Base-by-base conservation (phyloP, 2,797 vertebrate genomes). In the Pterois miles region DNA sequence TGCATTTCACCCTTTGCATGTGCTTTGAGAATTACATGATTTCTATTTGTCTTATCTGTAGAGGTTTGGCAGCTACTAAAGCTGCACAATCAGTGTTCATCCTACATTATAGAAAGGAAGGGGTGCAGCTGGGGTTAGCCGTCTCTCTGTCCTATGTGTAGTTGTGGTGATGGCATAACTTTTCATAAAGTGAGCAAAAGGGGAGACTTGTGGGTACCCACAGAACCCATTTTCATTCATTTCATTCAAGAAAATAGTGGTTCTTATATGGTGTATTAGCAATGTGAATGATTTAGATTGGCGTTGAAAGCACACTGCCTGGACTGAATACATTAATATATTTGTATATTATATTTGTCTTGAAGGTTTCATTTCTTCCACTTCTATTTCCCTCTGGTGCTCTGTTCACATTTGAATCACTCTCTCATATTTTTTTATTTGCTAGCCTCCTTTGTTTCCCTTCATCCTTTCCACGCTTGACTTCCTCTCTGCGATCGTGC, bases 371-470 rank as follows among this genome's bases (percentile, higher is more conserved):
- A 54, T 70, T 68, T 58, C 53, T 72, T 31, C 52, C 40, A 20
- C 34, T 59, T 2, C 12, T 63, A 40, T 60, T 71, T 76, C 62
- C 25, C 22, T 38, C 59, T 27, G 29, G 50, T 56, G 16, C 46
- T 75, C 53, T 16, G 40, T 48, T 79, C 71, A 72, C 63, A 46
- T 48, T 56, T 74, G 46, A 65, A 38, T 57, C 68, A 25, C 31
- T 36, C 46, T 74, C 54, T 77, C 23, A 23, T 80, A 31, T 73
- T 62, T 78, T 20, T 71, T 74, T 76, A 65, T 77, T 73, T 68
- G 48, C 43, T 25, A 50, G 58, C 27, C 33, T 52, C 25, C 8
- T 64, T 14, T 54, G 5, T 56, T 56, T 54, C n/a, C 18, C 14
- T 50, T 12, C 13, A 16, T 60, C 8, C 16, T 34, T 16, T 36